Evolutionary conservation across 1,140 invertebrate genomes (phyloP).

Genomic region (Nasonia vitripennis): DNA sequence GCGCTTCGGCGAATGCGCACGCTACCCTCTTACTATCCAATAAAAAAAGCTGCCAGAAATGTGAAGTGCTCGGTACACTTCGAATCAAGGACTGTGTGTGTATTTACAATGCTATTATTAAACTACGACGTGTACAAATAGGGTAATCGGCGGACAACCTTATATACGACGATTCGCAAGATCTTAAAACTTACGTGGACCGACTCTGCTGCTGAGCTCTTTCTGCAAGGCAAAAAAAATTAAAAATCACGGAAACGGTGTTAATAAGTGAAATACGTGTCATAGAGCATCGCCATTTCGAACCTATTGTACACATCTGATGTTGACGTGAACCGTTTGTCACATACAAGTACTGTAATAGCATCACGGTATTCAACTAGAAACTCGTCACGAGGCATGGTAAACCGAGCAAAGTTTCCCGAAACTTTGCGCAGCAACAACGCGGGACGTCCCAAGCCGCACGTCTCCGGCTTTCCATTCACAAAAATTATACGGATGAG

Average conservation of each 20-base stretch:
- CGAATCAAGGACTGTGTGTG: slow-evolving; percentile 62
- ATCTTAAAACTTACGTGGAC: slow-evolving; percentile 13
- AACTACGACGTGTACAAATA: slow-evolving; percentile 63
- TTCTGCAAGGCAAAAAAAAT: too few relatives aligned
- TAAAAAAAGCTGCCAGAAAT: slow-evolving; percentile 66
- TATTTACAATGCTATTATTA: slow-evolving; percentile 74
- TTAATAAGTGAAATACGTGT: background rate
- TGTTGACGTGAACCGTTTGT: background rate
- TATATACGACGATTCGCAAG: slow-evolving; percentile 24
- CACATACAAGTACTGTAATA: background rate
- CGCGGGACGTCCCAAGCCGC: background rate
- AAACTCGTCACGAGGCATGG: background rate
- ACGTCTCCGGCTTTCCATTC: background rate
- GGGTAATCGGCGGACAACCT: slow-evolving; percentile 53
- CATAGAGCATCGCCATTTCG: background rate
- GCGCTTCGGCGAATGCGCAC: slow-evolving; percentile 55
- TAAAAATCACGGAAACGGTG: too few relatives aligned
- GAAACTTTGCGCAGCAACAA: slow-evolving; percentile 34
- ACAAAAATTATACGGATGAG: background rate
- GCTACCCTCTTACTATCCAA: slow-evolving; percentile 54
- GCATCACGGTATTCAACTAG: background rate
- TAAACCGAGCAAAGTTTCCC: slow-evolving; percentile 13
- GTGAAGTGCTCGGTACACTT: slow-evolving; percentile 72
- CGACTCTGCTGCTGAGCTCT: too few relatives aligned
- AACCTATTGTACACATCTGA: background rate